Evolutionary conservation across 2,113 vertebrate genomes (phyloP).

Genomic region (Procapra przewalskii): DNA sequence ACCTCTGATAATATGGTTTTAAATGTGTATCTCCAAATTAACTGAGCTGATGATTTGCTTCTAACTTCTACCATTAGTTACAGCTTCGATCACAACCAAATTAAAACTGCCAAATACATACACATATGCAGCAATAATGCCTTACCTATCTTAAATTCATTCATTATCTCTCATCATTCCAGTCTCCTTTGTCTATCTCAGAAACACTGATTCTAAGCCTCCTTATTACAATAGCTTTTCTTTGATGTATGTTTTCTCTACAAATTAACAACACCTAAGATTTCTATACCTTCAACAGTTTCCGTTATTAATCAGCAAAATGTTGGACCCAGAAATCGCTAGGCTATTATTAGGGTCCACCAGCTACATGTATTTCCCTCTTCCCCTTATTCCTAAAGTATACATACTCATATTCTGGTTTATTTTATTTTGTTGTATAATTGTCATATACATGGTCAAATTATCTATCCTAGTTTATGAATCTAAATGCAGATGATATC

Average conservation of each 20-base stretch:
- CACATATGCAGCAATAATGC: not conserved
- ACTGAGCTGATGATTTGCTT: not conserved
- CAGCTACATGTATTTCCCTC: not conserved
- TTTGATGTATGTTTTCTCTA: not conserved
- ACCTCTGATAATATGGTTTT: not conserved
- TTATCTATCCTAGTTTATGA: not conserved
- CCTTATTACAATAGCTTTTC: not conserved
- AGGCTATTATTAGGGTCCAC: not conserved
- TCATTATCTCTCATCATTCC: not conserved
- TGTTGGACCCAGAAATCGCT: not conserved
- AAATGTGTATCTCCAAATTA: conserved; percentile 9
- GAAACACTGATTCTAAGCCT: conserved; percentile 1
- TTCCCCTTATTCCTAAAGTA: not conserved
- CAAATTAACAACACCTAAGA: conserved; percentile 25
- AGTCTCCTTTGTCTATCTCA: not conserved
- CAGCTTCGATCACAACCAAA: not conserved
- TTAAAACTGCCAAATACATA: not conserved
- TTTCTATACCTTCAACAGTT: not conserved
- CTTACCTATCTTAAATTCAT: not conserved
- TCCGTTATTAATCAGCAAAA: not conserved
- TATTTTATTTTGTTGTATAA: not conserved
- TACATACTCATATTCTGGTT: not conserved
- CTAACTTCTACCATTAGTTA: not conserved
- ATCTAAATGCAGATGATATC: not conserved
- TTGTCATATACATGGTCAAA: not conserved